Evolutionary conservation across 2,113 vertebrate genomes (phyloP), one percentile per base, ranked within the genome.

Genomic region (Cheirogaleus medius): DNA sequence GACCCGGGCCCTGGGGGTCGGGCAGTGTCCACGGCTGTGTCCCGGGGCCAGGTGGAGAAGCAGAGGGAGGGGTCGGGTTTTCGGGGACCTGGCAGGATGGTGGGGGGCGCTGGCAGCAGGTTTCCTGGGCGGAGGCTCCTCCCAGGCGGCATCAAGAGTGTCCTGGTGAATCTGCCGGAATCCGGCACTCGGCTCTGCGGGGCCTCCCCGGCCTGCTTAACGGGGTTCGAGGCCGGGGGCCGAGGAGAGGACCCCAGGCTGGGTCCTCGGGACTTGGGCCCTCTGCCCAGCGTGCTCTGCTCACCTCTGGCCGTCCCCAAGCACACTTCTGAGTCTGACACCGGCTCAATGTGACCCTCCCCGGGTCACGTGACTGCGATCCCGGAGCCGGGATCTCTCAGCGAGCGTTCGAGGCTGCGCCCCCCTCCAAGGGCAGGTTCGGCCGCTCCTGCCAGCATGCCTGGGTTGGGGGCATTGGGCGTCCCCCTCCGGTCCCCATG

Each of bases 381-480:
- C 39, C 69, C 23, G 10, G 32, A 27, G 17, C 34, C 12, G 49
- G 54, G 25, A 58, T 15, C 90, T 87, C 81, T 20, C 32, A 23
- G 47, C 29, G 34, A 15, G 52, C 10, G 7, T 27, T 10, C 0
- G 5, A 9, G 47, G 18, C 3, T 0, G 29, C 1, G 4, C 4
- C 6, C 3, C 11, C n/a, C 39, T 37, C 71, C 42, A 0, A 2
- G 76, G 17, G 1, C 29, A 13, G 76, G 34, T 56, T 2, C 0
- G 3, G 3, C 47, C 1, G 0, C 5, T 64, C 5, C 29, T 1
- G 1, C 3, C 9, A 12, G 25, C 42, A 4, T 0, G 52, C 34
- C 54, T 0, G 8, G 3, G 2, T 0, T 1, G 29, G 73, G 56
- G 56, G 37, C 37, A 10, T 29, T 15, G 0, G 15, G 12, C 0